Evolutionary conservation across 2,888 invertebrate genomes (phyloP), one percentile per base, ranked within the genome.

Genomic region (Mystacides longicornis): DNA sequence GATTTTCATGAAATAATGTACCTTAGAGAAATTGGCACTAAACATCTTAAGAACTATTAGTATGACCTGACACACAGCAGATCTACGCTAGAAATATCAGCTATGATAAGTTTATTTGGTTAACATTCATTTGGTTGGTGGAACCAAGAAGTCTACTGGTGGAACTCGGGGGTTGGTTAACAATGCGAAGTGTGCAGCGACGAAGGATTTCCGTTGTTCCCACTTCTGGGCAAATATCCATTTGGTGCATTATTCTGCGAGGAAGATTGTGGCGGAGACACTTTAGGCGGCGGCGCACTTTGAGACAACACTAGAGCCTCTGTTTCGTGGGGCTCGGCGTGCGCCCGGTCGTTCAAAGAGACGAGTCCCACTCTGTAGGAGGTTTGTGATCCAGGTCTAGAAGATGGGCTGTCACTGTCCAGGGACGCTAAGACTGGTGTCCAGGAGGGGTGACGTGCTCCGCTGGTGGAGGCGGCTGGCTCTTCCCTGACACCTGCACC

Each of bases 241-340:
- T 58, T 59, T 23, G 56, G 57, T 19, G 55, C 49, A 9, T 49
- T 31, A 49, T 48, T 50, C 11, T 45, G 57, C 53, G 60, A 62
- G 60, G 54, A 64, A 63, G 64, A 64, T 59, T 64, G 72, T 70
- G 73, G 52, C 4, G 50, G 23, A 70, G 73, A 73, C 70, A 70
- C 71, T 64, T 54, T 54, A 61, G 57, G 51, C 20, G 51, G 55
- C n/a, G 55, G 49, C 2, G 33, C 46, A 1, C 42, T 27, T 20
- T 52, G 23, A 1, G 37, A 48, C 52, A 33, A 20, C 45, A 59
- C 59, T 16, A 61, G 53, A 31, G 60, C 58, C 43, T 62, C 58
- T 42, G 55, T 52, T 48, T 60, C 59, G 54, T 57, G 57, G 11
- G 60, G 59, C 4, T 58, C 59, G 23, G 54, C 59, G 3, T 54